Evolutionary conservation across 2,888 invertebrate species (phyloP).

Genomic region (Nineta flava): DNA sequence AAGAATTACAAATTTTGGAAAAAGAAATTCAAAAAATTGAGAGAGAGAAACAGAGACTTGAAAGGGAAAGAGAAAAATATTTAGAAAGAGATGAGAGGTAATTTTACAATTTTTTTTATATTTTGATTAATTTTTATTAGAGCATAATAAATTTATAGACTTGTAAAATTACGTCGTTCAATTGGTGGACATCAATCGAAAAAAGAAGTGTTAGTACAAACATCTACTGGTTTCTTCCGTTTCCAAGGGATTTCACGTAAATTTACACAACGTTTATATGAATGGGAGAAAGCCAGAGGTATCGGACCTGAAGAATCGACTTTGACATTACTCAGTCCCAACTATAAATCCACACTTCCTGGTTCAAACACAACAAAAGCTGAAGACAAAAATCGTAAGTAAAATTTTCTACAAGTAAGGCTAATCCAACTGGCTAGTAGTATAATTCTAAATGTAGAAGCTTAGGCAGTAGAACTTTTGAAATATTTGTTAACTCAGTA

Average conservation of each 20-base stretch:
- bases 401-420: not conserved
- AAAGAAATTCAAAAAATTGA: slow-evolving; percentile 41
- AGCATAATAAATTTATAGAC: slow-evolving; percentile 19
- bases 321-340: slow-evolving; percentile 56
- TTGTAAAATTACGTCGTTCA: slow-evolving; percentile 40
- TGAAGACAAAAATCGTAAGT: not conserved
- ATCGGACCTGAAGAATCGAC: slow-evolving; percentile 76
- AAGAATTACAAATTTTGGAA: slow-evolving; percentile 39
- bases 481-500: too few species aligned
- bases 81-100: slow-evolving; percentile 47
- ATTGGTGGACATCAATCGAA: slow-evolving; percentile 34
- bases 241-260: slow-evolving; percentile 78
- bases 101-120: slow-evolving; percentile 6
- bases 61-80: slow-evolving; percentile 43
- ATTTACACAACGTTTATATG: slow-evolving; percentile 77
- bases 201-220: slow-evolving; percentile 65
- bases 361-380: not conserved
- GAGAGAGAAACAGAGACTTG: slow-evolving; percentile 41
- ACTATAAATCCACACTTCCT: slow-evolving; percentile 24
- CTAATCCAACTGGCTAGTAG: too few species aligned
- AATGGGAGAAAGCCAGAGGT: slow-evolving; percentile 81
- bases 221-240: slow-evolving; percentile 67
- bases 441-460: too few species aligned
- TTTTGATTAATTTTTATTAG: not conserved
- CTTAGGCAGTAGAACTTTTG: too few species aligned